These are phyloP conservation scores for Esox masquinongy DNA, from an alignment of 2,797 vertebrate genomes.

Conservation along the genomic window DNA sequence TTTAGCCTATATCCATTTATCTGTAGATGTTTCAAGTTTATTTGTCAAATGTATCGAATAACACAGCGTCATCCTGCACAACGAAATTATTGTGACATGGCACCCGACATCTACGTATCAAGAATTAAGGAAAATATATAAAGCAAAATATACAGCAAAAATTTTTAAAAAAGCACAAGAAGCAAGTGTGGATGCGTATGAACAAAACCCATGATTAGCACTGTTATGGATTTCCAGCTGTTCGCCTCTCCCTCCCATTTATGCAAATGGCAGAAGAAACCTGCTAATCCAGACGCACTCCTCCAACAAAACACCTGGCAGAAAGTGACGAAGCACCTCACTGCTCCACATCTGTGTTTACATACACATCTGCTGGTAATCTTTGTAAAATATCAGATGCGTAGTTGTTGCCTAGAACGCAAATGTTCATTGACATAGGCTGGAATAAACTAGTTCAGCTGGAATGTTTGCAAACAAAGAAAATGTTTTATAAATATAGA, in stretches of 20 bases:
- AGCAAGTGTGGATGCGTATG: neutral
- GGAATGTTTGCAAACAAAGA: too few species aligned
- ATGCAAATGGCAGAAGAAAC: neutral
- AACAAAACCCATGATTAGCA: neutral
- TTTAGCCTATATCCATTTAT: neutral
- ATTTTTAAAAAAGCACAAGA: too few species aligned
- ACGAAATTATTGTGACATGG: too few species aligned
- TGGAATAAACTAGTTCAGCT: too few species aligned
- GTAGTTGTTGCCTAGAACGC: too few species aligned
- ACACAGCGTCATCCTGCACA: too few species aligned
- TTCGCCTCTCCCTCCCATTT: neutral
- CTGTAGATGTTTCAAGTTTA: neutral
- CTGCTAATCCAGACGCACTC: conserved; percentile 17
- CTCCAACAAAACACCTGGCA: too few species aligned
- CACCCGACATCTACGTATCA: too few species aligned
- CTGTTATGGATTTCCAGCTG: neutral
- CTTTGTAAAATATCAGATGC: too few species aligned
- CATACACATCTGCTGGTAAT: too few species aligned
- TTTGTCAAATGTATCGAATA: neutral
- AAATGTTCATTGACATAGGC: too few species aligned
- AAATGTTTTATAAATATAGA: neutral
- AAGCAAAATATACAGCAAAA: too few species aligned
- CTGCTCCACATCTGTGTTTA: neutral
- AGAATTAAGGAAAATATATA: neutral
- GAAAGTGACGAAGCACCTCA: neutral